These are phyloP conservation scores for Eurosta solidaginis DNA, from an alignment of 1,140 invertebrate species.

Conservation along the genomic window DNA sequence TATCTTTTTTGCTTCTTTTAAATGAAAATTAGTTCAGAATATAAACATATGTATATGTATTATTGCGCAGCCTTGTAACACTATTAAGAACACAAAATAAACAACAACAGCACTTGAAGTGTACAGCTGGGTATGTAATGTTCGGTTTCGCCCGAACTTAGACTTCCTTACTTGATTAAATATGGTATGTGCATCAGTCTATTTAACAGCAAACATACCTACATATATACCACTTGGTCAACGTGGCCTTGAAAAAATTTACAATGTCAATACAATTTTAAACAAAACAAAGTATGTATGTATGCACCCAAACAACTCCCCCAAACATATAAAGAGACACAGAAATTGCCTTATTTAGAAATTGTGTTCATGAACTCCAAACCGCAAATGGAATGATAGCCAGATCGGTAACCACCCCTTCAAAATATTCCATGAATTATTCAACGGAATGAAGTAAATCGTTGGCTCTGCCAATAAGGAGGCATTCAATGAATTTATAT, in stretches of 20 bases:
- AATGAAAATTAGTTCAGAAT: too few relatives aligned
- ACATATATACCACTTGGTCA: too few relatives aligned
- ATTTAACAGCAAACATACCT: too few relatives aligned
- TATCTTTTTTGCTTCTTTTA: too few relatives aligned
- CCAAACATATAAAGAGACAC: not conserved
- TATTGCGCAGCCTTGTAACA: too few relatives aligned
- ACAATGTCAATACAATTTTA: conserved; percentile 1
- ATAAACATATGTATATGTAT: too few relatives aligned
- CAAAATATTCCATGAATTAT: conserved; percentile 6
- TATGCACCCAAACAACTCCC: not conserved
- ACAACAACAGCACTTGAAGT: too few relatives aligned
- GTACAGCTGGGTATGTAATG: too few relatives aligned
- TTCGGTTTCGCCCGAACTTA: too few relatives aligned
- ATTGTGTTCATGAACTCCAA: not conserved
- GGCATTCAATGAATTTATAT: not conserved
- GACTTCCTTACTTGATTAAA: too few relatives aligned
- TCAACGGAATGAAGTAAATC: not conserved
- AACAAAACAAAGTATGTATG: not conserved
- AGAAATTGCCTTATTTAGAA: not conserved
- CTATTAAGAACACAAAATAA: too few relatives aligned
- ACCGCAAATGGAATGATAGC: conserved; percentile 1
- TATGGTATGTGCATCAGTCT: too few relatives aligned
- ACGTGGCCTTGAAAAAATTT: not conserved
- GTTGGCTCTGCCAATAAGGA: not conserved
- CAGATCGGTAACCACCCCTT: not conserved